Conservation (phyloP, 2,797 vertebrate genomes). For the Poeciliopsis gracilis region DNA sequence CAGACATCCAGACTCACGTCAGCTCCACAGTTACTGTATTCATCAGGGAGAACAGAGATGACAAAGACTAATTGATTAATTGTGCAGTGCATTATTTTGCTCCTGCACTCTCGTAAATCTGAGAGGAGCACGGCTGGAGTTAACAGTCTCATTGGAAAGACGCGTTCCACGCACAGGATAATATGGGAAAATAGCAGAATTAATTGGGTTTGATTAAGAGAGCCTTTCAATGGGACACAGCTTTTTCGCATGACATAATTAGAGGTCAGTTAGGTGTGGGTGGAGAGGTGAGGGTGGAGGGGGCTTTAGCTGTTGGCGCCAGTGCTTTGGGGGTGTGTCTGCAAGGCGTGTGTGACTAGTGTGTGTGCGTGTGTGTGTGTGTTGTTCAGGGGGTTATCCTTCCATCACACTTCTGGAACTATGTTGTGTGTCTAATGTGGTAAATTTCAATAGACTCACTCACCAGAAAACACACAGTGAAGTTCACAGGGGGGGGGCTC, state of each 20-base stretch:
- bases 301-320: conserved; percentile 82
- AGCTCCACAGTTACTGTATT: conserved; percentile 64
- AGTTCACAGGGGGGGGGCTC: conserved; percentile 46
- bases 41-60: conserved; percentile 80
- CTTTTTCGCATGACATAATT: conserved; percentile 90
- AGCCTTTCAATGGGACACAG: conserved; percentile 85
- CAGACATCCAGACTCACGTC: conserved; percentile 26
- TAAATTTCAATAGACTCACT: conserved; percentile 63
- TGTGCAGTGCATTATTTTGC: conserved; percentile 81
- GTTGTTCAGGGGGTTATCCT: conserved; percentile 29
- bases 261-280: conserved; percentile 75
- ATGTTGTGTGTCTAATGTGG: conserved; percentile 60
- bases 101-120: conserved; percentile 65
- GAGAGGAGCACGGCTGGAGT: conserved; percentile 77
- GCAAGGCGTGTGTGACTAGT: conserved; percentile 37
- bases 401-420: conserved; percentile 63
- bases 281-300: conserved; percentile 24
- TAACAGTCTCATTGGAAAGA: conserved; percentile 83
- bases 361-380: neutral
- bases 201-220: conserved; percentile 89
- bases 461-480: conserved; percentile 61
- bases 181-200: conserved; percentile 88
- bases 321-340: conserved; percentile 74
- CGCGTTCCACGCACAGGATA: conserved; percentile 77
- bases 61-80: conserved; percentile 87